Base-by-base conservation (phyloP, 2,888 invertebrate species). In the Anarsia innoxiella region DNA sequence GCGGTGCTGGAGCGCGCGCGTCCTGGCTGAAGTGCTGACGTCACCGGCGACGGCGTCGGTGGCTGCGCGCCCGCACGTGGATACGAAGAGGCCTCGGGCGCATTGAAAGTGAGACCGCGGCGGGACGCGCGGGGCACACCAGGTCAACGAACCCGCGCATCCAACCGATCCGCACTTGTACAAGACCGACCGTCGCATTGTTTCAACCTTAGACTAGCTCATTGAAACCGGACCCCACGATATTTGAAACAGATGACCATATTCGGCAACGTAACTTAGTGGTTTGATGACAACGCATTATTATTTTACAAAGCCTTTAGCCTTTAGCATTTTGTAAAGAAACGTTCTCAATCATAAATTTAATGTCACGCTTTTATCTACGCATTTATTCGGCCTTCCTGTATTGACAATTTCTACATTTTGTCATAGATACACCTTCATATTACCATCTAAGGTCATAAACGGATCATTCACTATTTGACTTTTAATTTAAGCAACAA, bases 81-180 rank as follows among this genome's bases (percentile, higher is more conserved):
- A 68, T 65, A 66, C 60, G 53, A 53, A 55, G 70, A 69, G 70
- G 73, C 71, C 75, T 77, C 75, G 67, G 69, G 66, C 77, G 72
- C 78, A 79, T 70, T 69, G 80, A 79, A 77, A 80, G 82, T 82
- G 83, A 82, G 75, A 75, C 78, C 66, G 69, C 66, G 69, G 57
- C 44, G 52, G 51, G 53, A 52, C 58, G 57, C 51, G 53, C 49
- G 51, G 56, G 56, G 64, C 56, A 56, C 57, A 51, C 47, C 46
- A 59, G 79, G 73, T 80, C 79, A 58, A 70, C 59, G 79, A 73
- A 77, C 63, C 46, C 66, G 73, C 76, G 67, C 77, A 78, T 74
- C 76, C 74, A 66, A 77, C 73, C 76, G 79, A 77, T 76, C 77
- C 74, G 71, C 79, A 79, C 75, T 77, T 71, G 74, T 76, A 75